Percentiles rank a stretch among this genome's conserved stretches.
Conservation (phyloP, 2,888 invertebrate species). For the Apamea monoglypha region DNA sequence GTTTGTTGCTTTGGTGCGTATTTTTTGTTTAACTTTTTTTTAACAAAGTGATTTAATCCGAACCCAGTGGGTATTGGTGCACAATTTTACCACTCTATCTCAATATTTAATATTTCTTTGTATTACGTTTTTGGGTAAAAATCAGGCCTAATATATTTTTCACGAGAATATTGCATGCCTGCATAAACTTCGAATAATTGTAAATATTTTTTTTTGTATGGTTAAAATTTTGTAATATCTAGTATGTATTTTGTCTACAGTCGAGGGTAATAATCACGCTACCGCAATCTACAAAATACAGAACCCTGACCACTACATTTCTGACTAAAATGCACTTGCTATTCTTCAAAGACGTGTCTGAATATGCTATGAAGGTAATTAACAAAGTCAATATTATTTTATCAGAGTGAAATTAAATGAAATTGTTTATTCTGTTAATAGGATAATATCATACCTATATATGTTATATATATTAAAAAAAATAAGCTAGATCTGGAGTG, state of each 20-base stretch:
- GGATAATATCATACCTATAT: background rate
- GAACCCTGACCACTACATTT: background rate
- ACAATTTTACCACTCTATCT: background rate
- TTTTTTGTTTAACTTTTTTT: background rate
- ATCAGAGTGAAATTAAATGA: background rate
- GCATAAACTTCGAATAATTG: background rate
- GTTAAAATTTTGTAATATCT: background rate
- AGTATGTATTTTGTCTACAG: slow-evolving; percentile 19
- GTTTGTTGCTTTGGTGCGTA: slow-evolving; percentile 15
- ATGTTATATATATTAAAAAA: background rate
- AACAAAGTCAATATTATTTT: background rate
- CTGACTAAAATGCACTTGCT: slow-evolving; percentile 46
- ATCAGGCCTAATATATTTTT: background rate
- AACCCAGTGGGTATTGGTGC: background rate
- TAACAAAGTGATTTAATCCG: background rate
- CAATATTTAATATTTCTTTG: background rate
- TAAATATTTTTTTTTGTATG: background rate
- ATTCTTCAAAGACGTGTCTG: slow-evolving; percentile 35
- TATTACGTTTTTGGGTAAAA: background rate
- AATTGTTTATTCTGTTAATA: background rate
- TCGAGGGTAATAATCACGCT: slow-evolving; percentile 23
- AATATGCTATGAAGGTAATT: slow-evolving; percentile 45
- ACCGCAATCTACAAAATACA: slow-evolving; percentile 24
- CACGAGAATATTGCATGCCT: background rate
- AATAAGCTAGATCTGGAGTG: background rate